Conservation (phyloP, 2,888 invertebrate genomes). For the Sepiola atlantica region DNA sequence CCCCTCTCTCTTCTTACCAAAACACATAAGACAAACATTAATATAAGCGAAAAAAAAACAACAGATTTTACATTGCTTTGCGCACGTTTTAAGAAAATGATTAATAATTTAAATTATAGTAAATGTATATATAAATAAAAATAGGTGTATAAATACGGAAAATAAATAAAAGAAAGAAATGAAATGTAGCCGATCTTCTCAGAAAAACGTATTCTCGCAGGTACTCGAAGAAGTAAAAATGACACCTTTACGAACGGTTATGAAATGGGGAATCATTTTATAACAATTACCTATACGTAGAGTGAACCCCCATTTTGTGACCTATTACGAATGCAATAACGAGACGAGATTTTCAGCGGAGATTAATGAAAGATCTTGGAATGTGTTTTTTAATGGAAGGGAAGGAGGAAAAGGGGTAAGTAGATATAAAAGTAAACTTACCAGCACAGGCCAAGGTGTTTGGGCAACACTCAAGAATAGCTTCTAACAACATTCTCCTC, state of each 20-base stretch:
- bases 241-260: neutral
- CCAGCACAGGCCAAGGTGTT: conserved; percentile 20
- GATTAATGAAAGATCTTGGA: neutral
- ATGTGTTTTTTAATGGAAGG: neutral
- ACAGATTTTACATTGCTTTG: neutral
- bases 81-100: too few species aligned
- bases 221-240: neutral
- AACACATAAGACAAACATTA: too few species aligned
- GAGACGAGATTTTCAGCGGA: neutral
- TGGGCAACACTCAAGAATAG: neutral
- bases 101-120: too few species aligned
- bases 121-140: too few species aligned
- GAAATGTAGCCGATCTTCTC: neutral
- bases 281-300: neutral
- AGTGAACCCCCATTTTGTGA: neutral
- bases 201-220: neutral
- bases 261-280: neutral
- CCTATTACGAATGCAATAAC: neutral
- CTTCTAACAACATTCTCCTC: conserved; percentile 32
- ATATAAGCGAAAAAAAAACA: neutral
- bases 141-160: neutral
- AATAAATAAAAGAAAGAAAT: neutral
- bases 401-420: neutral
- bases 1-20: too few species aligned
- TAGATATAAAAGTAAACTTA: neutral